Conservation (phyloP, 2,888 invertebrate species). For the Macaria notata region DNA sequence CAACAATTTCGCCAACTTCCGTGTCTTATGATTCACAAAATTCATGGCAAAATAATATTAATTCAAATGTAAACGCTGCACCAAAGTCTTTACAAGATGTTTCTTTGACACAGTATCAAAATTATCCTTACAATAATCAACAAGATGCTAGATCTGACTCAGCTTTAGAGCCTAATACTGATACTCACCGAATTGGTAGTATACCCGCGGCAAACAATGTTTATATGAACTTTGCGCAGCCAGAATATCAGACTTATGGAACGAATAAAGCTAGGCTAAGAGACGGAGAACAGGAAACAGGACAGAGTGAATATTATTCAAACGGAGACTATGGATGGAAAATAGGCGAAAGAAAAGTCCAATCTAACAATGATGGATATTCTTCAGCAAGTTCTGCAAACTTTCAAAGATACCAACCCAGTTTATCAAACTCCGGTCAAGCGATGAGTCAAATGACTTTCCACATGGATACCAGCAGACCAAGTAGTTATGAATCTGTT, state of each 20-base stretch:
- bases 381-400: conserved; percentile 39
- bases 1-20: conserved; percentile 57
- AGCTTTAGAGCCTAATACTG: conserved; percentile 51
- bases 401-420: conserved; percentile 55
- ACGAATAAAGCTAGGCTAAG: conserved; percentile 53
- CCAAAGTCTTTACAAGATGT: conserved; percentile 63
- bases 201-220: conserved; percentile 67
- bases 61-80: conserved; percentile 46
- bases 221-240: conserved; percentile 65
- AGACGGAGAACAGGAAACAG: conserved; percentile 60
- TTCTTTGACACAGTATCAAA: conserved; percentile 56
- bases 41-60: conserved; percentile 61
- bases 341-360: conserved; percentile 62
- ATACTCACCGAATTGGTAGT: conserved; percentile 63
- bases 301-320: conserved; percentile 61
- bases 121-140: conserved; percentile 48
- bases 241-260: conserved; percentile 57
- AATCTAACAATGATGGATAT: conserved; percentile 49
- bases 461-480: conserved; percentile 66
- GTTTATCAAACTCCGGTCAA: conserved; percentile 51
- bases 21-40: conserved; percentile 60
- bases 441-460: conserved; percentile 69
- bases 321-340: conserved; percentile 79
- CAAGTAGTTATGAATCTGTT: conserved; percentile 56
- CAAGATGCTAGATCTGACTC: conserved; percentile 51